Evolutionary conservation across 2,797 vertebrate genomes (phyloP), one percentile per base, ranked within the genome.

Genomic region (Chaenodraco wilsoni): DNA sequence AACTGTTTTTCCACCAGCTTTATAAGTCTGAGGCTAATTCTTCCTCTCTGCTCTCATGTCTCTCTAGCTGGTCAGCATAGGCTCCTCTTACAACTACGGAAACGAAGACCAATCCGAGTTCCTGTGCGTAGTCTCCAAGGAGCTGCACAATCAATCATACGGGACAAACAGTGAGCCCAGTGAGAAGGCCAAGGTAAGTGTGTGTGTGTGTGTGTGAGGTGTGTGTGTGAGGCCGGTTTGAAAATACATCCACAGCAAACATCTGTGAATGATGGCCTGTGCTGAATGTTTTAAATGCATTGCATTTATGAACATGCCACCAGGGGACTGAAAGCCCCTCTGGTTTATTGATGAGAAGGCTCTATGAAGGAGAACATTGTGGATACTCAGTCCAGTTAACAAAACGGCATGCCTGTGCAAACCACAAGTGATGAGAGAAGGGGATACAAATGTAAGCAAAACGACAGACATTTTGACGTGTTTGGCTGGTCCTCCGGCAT

Each of bases 61-160:
- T 84, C 76, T 62, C 45, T 62, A 99, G 98, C 90, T 99, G 88
- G 97, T 99, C 94, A 99, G 95, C 93, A 99, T 99, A 40, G 98
- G 98, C 86, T 99, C 98, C 65, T 99, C 98, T 75, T 99, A 99
- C 93, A 99, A 98, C 92, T 99, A 99, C 27, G 97, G 98, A 83
- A 99, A 96, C 37, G 98, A 99, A 91, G 98, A 99, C 93, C 98
- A 99, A 91, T 96, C 98, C 0, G 98, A 99, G 93, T 99, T 99
- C 93, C 95, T 99, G 84, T 99, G 98, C 62, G 98, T 99, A 27
- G 98, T 99, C 78, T 99, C 98, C 57, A 99, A 99, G 95, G 98
- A 99, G 93, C 94, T 99, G 84, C 97, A 98, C 93, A 99, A 98
- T 91, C 96, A 96, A 68, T 95, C 97, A 0, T 97, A 97, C 0